Evolutionary conservation across 1,140 invertebrate species (phyloP).

Genomic region (Eufriesea mexicana): DNA sequence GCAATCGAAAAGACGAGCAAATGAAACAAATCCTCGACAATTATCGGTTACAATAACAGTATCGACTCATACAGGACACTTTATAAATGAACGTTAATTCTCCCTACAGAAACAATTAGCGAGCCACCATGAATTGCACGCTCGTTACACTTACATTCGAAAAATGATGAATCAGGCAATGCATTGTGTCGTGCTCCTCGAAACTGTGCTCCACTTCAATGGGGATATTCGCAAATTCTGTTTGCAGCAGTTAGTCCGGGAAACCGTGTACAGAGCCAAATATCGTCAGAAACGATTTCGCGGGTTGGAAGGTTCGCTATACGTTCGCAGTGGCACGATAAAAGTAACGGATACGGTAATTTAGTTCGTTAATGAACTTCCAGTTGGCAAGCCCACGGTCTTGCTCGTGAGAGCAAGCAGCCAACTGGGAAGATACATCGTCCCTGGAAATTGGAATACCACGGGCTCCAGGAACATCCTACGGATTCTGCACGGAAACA

Average conservation of each 20-base stretch:
- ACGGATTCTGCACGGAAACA: constrained; percentile 37
- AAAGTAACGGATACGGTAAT: constrained; percentile 76
- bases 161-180: neutral
- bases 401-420: constrained; percentile 49
- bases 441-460: constrained; percentile 67
- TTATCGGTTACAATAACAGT: neutral
- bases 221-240: constrained; percentile 49
- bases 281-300: constrained; percentile 65
- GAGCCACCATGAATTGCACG: neutral
- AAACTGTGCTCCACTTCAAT: neutral
- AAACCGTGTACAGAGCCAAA: constrained; percentile 56
- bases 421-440: constrained; percentile 67
- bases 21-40: neutral
- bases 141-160: too few relatives aligned
- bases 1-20: neutral
- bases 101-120: neutral
- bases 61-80: too few relatives aligned
- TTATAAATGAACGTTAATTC: neutral
- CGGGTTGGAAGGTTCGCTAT: constrained; percentile 37
- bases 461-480: constrained; percentile 35
- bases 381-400: constrained; percentile 68
- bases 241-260: constrained; percentile 51
- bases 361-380: constrained; percentile 74
- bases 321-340: constrained; percentile 64
- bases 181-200: neutral